A percentile compares a stretch with the other conserved stretches of the same genome.
These are phyloP conservation scores for Euleptes europaea DNA, from an alignment of 2,113 vertebrate genomes.

Conservation along the genomic window DNA sequence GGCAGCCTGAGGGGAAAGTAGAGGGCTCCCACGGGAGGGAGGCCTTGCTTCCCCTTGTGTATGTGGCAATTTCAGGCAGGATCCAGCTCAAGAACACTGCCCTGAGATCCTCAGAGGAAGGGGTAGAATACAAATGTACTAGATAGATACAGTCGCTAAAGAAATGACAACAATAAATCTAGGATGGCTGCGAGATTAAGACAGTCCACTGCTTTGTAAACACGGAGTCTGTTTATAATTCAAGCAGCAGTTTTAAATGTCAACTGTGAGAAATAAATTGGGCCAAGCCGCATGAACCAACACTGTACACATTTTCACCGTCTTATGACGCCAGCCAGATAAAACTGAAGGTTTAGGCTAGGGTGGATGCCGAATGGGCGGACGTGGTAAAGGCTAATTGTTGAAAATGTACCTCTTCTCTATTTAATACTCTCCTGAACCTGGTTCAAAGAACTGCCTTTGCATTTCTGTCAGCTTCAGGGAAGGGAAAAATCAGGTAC, in stretches of 20 bases:
- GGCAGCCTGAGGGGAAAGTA: too few species aligned
- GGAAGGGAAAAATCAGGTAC: neutral
- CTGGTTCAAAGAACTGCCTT: neutral
- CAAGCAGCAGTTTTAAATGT: neutral
- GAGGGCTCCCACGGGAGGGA: too few species aligned
- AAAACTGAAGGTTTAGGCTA: neutral
- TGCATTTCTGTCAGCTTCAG: neutral
- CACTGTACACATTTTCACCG: neutral
- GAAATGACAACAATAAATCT: neutral
- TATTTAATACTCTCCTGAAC: neutral
- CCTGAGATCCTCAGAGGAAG: too few species aligned
- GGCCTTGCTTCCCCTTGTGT: too few species aligned
- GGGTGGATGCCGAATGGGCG: neutral
- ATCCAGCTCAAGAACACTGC: too few species aligned
- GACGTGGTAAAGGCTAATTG: neutral
- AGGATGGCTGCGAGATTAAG: neutral
- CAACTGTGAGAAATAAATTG: neutral
- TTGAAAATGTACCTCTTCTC: neutral
- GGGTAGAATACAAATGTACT: too few species aligned
- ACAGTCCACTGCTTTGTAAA: constrained; percentile 5
- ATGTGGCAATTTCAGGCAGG: too few species aligned
- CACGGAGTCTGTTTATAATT: neutral
- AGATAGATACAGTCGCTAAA: neutral
- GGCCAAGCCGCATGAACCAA: neutral
- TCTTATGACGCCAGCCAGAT: neutral